Evolutionary conservation across 2,888 invertebrate genomes (phyloP).

Genomic region (Apocheima hispidaria): DNA sequence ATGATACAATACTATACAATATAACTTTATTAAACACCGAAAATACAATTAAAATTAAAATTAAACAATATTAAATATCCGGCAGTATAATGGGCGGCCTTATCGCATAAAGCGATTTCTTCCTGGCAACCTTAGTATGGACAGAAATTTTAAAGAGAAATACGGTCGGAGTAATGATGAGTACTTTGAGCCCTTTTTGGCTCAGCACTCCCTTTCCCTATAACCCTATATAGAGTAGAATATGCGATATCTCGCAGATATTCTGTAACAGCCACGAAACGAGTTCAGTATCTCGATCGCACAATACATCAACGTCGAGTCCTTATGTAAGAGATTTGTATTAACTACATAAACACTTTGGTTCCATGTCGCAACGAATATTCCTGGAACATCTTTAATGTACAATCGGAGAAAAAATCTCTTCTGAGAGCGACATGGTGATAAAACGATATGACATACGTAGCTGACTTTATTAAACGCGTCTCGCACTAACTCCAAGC

Average conservation of each 20-base stretch:
- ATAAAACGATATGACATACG: slow-evolving; percentile 16
- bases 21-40: no score
- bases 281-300: slow-evolving; percentile 51
- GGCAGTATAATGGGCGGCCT: no score
- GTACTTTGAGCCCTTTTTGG: no score
- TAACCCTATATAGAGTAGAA: slow-evolving; percentile 21
- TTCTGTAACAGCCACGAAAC: slow-evolving; percentile 39
- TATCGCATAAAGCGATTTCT: no score
- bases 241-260: slow-evolving; percentile 36
- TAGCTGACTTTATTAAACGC: slow-evolving; percentile 41
- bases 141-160: no score
- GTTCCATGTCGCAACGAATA: slow-evolving; percentile 30
- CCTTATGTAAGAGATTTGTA: slow-evolving; percentile 53
- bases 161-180: no score
- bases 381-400: slow-evolving; percentile 4
- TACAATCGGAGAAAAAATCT: slow-evolving; percentile 3
- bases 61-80: no score
- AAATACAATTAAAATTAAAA: no score
- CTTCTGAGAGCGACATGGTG: slow-evolving; percentile 18
- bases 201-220: no score
- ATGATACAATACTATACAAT: no score
- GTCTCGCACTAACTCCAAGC: slow-evolving; percentile 34
- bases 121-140: no score
- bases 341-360: slow-evolving; percentile 29
- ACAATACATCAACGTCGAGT: slow-evolving; percentile 62